Evolutionary conservation across 2,113 vertebrate genomes (phyloP).

Genomic region (Corythornis cristatus): DNA sequence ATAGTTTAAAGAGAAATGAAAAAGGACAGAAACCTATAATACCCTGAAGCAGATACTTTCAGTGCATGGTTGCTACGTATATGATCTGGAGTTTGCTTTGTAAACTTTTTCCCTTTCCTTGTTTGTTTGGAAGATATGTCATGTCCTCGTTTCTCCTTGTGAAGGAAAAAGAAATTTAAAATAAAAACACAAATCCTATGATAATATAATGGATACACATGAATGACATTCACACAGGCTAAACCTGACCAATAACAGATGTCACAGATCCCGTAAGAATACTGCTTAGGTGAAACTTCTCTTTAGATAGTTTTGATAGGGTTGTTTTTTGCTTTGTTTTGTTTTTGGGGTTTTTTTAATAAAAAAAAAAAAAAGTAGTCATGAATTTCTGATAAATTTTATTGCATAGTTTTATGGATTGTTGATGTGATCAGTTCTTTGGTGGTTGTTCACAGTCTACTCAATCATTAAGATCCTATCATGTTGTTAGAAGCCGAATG

Average conservation of each 20-base stretch:
- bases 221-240: neutral
- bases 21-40: conserved; percentile 6
- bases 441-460: neutral
- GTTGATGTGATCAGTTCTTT: neutral
- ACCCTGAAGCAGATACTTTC: neutral
- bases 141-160: neutral
- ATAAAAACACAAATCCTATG: conserved; percentile 14
- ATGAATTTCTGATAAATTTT: conserved; percentile 5
- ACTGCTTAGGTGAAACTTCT: neutral
- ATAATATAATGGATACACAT: neutral
- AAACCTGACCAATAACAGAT: neutral
- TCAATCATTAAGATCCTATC: neutral
- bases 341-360: no score
- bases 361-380: neutral
- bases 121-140: neutral
- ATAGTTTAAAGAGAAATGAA: conserved; percentile 53
- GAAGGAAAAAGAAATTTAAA: neutral
- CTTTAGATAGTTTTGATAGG: neutral
- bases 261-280: neutral
- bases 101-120: neutral
- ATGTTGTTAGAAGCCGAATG: neutral
- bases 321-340: no score
- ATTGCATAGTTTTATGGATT: conserved; percentile 15
- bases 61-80: neutral
- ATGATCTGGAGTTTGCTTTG: neutral